Base-by-base conservation (phyloP, 30 jellyfish, hydroid and myxozoan species). In the Hydractinia symbiolongicarpus region DNA sequence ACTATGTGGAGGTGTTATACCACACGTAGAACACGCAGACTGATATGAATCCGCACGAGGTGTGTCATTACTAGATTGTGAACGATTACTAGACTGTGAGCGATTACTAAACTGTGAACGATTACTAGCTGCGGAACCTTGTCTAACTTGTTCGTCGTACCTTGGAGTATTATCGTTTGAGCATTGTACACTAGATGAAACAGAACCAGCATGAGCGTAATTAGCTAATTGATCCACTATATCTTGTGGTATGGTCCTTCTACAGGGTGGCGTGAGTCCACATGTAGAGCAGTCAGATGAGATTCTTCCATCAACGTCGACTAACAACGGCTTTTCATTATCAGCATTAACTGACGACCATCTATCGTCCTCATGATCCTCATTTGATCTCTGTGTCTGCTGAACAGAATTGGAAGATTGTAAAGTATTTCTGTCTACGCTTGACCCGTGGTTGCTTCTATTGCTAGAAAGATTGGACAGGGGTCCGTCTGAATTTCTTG, bases 231-330 rank as follows among this genome's bases (percentile, higher is more conserved):
- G 50, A 30, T 58, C 66, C 67, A 5, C 20, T 5, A 74, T 49
- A 55, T 74, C 68, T 13, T 55, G 68, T 13, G 83, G 83, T 10
- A 74, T 74, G 54, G 15, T 6, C 20, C 83, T 55, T 8, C 49
- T 66, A 5, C 49, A 19, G 49, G 76, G 76, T 8, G 83, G 83
- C 7, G 83, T 74, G 51, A 74, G 13, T 13, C 83, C 83, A 51
- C 83, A 74, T 10, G 83, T 74, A 50, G 83, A 74, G 20, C 83
- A 74, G 9, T 55, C 67, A 58, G 83, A 74, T 9, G 50, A 55
- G 69, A 74, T 0, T 6, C 40, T 44, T n/a, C 40, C 74, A 64
- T 64, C 74, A 13, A 64, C 74, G 1, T 30, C 44, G 44, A 30
- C 44, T 51, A 64, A 4, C 9, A n/a, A n/a, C 74, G 9, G 52